phyloP scores from a whole-genome alignment of 23 tunicate species.

The Phallusia fumigata region DNA sequence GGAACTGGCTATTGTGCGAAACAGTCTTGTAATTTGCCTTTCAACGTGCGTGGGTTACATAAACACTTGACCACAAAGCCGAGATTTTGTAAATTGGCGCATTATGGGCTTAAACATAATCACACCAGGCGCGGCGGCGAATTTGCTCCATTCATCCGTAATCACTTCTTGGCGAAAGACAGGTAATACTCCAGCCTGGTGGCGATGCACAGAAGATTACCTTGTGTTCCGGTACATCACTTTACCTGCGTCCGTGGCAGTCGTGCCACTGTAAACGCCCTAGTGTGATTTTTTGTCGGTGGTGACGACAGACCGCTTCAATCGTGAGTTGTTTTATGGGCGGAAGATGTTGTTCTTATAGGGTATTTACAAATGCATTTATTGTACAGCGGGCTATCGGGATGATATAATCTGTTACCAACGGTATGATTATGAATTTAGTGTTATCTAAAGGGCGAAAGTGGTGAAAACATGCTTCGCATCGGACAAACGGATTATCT shows the following conservation, averaged over 20 bases:
- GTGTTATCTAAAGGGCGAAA: too few relatives aligned
- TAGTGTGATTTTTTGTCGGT: background rate
- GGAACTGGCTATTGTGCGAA: background rate
- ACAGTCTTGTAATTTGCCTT: background rate
- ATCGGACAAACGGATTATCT: too few relatives aligned
- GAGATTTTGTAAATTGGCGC: background rate
- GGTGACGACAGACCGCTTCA: background rate
- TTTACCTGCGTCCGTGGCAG: too few relatives aligned
- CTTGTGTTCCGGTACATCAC: too few relatives aligned
- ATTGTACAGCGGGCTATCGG: too few relatives aligned
- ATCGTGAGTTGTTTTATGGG: too few relatives aligned
- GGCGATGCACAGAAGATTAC: background rate
- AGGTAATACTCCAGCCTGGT: background rate
- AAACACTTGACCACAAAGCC: conserved; percentile 4
- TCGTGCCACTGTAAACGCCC: too few relatives aligned
- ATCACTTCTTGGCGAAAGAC: conserved; percentile 5
- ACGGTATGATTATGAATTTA: too few relatives aligned
- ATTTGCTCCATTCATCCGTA: background rate
- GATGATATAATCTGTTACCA: too few relatives aligned
- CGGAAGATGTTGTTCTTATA: too few relatives aligned
- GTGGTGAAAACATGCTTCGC: too few relatives aligned
- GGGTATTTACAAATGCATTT: too few relatives aligned
- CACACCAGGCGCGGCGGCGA: background rate
- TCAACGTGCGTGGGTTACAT: background rate
- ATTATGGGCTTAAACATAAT: background rate